Percentiles rank a stretch among this genome's conserved stretches.
Conservation (phyloP, 30 jellyfish, hydroid and myxozoan genomes). For the Mastigias papua region DNA sequence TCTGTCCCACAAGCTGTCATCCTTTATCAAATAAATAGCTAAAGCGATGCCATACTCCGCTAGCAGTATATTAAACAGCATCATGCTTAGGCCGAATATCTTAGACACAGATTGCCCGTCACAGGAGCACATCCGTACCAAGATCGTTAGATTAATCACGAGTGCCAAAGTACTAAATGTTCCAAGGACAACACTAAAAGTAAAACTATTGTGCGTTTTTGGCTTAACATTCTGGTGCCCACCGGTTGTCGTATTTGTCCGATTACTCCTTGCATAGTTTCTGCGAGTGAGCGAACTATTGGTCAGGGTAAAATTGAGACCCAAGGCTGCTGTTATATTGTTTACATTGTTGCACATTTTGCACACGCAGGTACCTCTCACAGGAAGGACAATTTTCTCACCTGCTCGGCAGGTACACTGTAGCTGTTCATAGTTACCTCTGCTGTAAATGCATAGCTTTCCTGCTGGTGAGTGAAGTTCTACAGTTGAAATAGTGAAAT, state of each 20-base stretch:
- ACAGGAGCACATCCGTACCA: conserved; percentile 81
- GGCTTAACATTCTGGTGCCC: not conserved
- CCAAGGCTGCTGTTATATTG: not conserved
- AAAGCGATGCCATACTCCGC: conserved; percentile 94
- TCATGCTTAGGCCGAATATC: conserved; percentile 82
- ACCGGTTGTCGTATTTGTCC: conserved; percentile 8
- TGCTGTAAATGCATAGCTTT: conserved; percentile 3
- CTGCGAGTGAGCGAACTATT: not conserved
- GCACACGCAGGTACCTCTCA: conserved; percentile 15
- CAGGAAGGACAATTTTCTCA: not conserved
- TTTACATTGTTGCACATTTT: not conserved
- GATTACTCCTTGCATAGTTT: not conserved
- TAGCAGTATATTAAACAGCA: conserved; percentile 81
- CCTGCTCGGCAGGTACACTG: not conserved
- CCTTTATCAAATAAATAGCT: conserved; percentile 79
- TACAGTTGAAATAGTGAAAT: not conserved
- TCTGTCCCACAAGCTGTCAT: conserved; percentile 71
- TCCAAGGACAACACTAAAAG: conserved; percentile 68
- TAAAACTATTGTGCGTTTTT: conserved; percentile 9
- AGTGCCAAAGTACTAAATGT: conserved; percentile 72
- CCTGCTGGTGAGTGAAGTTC: not conserved
- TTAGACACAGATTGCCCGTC: conserved; percentile 71
- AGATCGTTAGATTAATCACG: conserved; percentile 60
- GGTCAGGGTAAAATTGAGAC: not conserved
- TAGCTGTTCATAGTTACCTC: not conserved